These are phyloP conservation scores for Pseudorhombus dupliciocellatus DNA, from an alignment of 2,113 vertebrate genomes.

Conservation along the genomic window DNA sequence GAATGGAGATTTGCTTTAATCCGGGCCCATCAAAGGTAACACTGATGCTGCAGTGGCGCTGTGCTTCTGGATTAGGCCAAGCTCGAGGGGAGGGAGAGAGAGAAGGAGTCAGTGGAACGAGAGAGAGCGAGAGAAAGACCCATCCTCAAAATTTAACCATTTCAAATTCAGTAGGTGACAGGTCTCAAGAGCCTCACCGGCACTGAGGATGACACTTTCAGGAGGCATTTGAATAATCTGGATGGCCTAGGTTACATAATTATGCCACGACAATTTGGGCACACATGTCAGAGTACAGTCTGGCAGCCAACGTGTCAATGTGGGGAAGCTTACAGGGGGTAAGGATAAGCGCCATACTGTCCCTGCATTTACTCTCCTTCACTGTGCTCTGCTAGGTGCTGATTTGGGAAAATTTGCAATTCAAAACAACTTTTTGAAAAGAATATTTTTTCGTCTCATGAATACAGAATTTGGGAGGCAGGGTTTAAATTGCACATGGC, in stretches of 20 bases:
- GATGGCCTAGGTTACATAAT: constrained; percentile 83
- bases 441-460: constrained; percentile 76
- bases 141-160: constrained; percentile 73
- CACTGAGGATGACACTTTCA: constrained; percentile 78
- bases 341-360: constrained; percentile 76
- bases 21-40: constrained; percentile 89
- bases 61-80: constrained; percentile 76
- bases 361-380: constrained; percentile 69
- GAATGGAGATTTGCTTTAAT: constrained; percentile 92
- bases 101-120: constrained; percentile 35
- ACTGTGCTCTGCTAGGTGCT: constrained; percentile 68
- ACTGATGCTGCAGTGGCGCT: constrained; percentile 81
- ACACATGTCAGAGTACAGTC: constrained; percentile 74
- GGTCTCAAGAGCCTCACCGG: constrained; percentile 68
- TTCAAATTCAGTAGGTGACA: constrained; percentile 79
- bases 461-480: constrained; percentile 76
- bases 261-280: constrained; percentile 82
- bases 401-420: constrained; percentile 83
- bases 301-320: constrained; percentile 71
- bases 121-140: constrained; percentile 37
- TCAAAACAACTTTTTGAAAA: constrained; percentile 81
- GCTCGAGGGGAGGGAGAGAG: constrained; percentile 48
- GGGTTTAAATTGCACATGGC: constrained; percentile 64
- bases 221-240: constrained; percentile 83
- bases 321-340: constrained; percentile 72